Evolutionary conservation across 2,797 vertebrate species (phyloP).

Genomic region (Leucoraja ocellata): DNA sequence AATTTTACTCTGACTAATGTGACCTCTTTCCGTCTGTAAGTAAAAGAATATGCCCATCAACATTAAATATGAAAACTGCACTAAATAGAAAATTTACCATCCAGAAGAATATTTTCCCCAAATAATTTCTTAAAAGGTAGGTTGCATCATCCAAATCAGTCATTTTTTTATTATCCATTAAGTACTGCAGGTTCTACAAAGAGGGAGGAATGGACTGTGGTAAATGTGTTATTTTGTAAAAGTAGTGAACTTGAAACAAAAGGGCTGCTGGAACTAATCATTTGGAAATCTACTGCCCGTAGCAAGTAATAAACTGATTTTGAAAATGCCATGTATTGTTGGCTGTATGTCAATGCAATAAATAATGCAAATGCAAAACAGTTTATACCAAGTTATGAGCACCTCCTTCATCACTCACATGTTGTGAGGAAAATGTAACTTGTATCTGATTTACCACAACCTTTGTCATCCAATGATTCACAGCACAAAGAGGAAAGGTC

Average conservation of each 20-base stretch:
- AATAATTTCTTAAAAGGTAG: conserved; percentile 6
- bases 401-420: background rate
- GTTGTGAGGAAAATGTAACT: background rate
- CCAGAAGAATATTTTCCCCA: background rate
- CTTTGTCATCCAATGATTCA: background rate
- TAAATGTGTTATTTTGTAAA: background rate
- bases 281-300: conserved; percentile 18
- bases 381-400: background rate
- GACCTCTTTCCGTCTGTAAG: too few relatives aligned
- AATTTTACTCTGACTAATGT: background rate
- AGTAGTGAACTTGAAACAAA: background rate
- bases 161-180: background rate
- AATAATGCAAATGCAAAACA: conserved; percentile 27
- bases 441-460: background rate
- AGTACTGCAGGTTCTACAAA: background rate
- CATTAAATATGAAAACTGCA: background rate
- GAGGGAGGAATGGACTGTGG: background rate
- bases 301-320: conserved; percentile 28
- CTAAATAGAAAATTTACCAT: background rate
- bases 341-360: conserved; percentile 22
- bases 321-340: background rate
- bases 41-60: background rate
- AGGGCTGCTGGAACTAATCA: background rate
- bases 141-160: background rate
- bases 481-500: background rate